Conservation (phyloP, 2,113 vertebrate genomes). For the Macquaria australasica region DNA sequence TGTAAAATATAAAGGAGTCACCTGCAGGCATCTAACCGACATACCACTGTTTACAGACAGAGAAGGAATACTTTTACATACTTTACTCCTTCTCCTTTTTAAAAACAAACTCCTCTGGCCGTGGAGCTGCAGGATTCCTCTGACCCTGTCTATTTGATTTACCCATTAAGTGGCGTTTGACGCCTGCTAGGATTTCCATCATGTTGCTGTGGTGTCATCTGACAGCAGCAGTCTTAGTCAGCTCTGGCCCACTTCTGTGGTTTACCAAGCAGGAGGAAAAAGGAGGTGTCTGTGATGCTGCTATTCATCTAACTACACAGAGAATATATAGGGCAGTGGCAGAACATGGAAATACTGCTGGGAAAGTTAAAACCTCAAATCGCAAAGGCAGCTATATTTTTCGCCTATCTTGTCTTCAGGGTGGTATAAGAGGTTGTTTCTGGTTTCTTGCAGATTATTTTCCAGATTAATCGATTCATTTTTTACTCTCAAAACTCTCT, state of each 20-base stretch:
- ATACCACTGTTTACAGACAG: not conserved
- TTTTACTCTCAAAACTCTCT: too few species aligned
- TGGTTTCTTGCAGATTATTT: not conserved
- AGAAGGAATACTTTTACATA: not conserved
- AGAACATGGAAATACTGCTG: conserved; percentile 1
- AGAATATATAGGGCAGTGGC: not conserved
- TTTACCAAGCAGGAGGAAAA: conserved; percentile 7
- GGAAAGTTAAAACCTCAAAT: conserved; percentile 1
- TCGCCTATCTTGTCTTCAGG: not conserved
- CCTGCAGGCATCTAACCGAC: conserved; percentile 16
- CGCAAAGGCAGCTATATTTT: not conserved
- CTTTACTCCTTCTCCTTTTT: not conserved
- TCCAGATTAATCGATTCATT: too few species aligned
- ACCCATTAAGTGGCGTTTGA: not conserved
- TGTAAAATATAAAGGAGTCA: conserved; percentile 14
- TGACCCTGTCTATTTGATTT: conserved; percentile 11
- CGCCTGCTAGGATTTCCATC: conserved; percentile 24
- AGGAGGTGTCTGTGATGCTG: not conserved
- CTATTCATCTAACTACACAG: not conserved
- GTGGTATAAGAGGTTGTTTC: not conserved
- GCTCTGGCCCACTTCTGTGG: conserved; percentile 43
- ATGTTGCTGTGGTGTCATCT: conserved; percentile 46
- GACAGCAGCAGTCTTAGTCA: conserved; percentile 52
- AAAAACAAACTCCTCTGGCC: not conserved
- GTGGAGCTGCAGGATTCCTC: not conserved